Evolutionary conservation across 2,113 vertebrate genomes (phyloP).

Genomic region (Mus spicilegus): DNA sequence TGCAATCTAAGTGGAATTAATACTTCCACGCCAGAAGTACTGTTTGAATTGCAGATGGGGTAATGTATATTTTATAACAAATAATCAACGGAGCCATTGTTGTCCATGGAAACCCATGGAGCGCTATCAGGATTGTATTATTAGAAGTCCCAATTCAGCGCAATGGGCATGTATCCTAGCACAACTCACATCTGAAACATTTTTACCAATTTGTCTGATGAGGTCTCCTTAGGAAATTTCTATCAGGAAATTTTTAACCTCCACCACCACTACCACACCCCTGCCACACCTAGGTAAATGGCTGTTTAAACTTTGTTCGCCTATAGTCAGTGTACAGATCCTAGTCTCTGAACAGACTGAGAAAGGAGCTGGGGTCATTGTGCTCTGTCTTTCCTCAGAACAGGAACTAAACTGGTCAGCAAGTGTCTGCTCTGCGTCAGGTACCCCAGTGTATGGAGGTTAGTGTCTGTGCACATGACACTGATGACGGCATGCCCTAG

Average conservation of each 20-base stretch:
- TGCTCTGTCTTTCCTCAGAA: not conserved
- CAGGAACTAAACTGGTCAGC: not conserved
- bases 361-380: not conserved
- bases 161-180: not conserved
- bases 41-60: slow-evolving; percentile 23
- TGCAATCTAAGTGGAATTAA: slow-evolving; percentile 59
- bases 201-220: not conserved
- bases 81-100: not conserved
- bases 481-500: not conserved
- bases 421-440: not conserved
- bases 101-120: not conserved
- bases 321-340: not conserved
- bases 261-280: not conserved
- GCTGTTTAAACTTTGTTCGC: not conserved
- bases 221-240: slow-evolving; percentile 19
- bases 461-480: not conserved
- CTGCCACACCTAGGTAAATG: not conserved
- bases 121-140: not conserved
- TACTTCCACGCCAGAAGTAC: not conserved
- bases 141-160: not conserved
- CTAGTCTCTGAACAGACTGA: not conserved
- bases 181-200: slow-evolving; percentile 11
- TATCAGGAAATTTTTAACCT: not conserved
- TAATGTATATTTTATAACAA: slow-evolving; percentile 53
- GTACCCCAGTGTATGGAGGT: not conserved